Percentiles rank a stretch among this genome's conserved stretches.
phyloP scores from a whole-genome alignment of 2,797 vertebrate species.

The Sarcophilus harrisii region DNA sequence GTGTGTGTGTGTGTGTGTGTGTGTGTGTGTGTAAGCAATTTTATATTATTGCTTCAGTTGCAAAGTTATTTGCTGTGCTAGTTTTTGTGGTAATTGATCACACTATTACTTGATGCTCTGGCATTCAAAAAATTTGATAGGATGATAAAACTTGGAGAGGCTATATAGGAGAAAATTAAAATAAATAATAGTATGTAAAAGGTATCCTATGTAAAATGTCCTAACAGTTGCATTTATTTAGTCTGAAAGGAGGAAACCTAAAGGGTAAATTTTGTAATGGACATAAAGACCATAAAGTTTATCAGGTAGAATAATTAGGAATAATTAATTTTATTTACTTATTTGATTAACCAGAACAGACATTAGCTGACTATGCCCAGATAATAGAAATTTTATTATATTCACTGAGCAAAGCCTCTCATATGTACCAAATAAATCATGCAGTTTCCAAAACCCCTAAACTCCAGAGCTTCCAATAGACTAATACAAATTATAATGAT shows the following conservation, averaged over 20 bases:
- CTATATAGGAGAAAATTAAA: background rate
- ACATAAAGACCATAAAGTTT: conserved; percentile 17
- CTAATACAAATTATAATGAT: conserved; percentile 56
- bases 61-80: conserved; percentile 1
- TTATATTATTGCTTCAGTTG: background rate
- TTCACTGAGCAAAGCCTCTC: background rate
- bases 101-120: conserved; percentile 8
- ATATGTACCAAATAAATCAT: background rate
- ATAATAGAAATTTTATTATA: background rate
- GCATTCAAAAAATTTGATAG: conserved; percentile 23
- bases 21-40: background rate
- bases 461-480: conserved; percentile 9
- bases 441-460: conserved; percentile 10
- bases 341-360: background rate
- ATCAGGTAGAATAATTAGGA: background rate
- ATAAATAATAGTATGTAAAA: background rate
- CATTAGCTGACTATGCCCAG: background rate
- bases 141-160: background rate
- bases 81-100: background rate
- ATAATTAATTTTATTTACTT: background rate
- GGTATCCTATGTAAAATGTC: background rate
- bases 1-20: background rate
- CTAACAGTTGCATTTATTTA: background rate
- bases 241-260: conserved; percentile 4
- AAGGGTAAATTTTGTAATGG: background rate